A percentile compares a stretch with the other conserved stretches of the same genome.
Conservation (phyloP, 2,797 vertebrate genomes). For the Pteropus rufus region DNA sequence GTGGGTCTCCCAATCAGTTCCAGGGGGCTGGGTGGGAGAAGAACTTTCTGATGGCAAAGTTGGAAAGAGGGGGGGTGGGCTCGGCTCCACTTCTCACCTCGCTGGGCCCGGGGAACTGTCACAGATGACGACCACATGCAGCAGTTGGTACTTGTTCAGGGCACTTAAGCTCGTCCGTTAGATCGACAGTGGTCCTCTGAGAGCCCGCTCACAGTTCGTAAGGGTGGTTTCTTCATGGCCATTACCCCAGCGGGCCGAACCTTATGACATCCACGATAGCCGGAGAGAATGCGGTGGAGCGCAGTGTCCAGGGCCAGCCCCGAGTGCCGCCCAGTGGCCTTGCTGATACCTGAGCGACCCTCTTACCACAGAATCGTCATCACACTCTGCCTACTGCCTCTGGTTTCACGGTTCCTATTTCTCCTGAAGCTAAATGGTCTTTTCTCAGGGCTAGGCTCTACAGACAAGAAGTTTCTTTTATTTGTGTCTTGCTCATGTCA, state of each 20-base stretch:
- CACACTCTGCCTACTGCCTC: accelerated
- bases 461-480: background rate
- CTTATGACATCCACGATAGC: accelerated
- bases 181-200: accelerated
- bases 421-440: background rate
- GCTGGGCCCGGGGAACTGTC: background rate
- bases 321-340: background rate
- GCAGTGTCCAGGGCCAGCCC: accelerated
- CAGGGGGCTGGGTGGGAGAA: background rate
- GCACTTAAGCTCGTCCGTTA: accelerated
- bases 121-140: accelerated
- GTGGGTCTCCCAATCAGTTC: background rate
- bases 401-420: background rate
- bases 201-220: background rate
- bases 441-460: background rate
- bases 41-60: background rate
- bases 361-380: accelerated
- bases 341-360: accelerated
- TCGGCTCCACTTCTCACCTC: background rate
- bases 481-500: background rate
- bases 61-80: background rate
- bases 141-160: background rate
- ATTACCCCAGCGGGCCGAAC: background rate
- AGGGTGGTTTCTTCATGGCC: background rate
- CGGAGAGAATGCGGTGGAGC: accelerated